A percentile compares a stretch with the other conserved stretches of the same genome.
Conservation (phyloP, 1,140 invertebrate species). For the Lucilia sericata region DNA sequence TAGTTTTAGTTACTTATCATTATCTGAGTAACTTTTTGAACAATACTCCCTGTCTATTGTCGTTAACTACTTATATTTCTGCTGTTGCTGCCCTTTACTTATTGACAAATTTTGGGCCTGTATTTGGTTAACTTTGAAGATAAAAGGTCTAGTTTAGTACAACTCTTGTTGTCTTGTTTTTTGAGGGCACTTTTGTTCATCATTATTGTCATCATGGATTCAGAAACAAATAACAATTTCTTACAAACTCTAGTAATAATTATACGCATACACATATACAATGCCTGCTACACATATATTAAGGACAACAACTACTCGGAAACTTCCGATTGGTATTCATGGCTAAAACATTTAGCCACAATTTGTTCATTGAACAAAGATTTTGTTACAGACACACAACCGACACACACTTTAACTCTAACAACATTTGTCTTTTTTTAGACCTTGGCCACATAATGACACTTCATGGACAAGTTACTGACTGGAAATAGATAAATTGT, state of each 20-base stretch:
- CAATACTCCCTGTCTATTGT: neutral
- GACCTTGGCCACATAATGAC: constrained; percentile 43
- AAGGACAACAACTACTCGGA: neutral
- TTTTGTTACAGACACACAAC: neutral
- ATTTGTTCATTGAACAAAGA: neutral
- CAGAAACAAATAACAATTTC: neutral
- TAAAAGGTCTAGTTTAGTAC: constrained; percentile 8
- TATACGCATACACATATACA: neutral
- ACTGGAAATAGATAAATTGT: neutral
- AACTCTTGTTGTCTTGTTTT: neutral
- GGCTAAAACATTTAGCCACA: constrained; percentile 23
- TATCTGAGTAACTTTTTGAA: neutral
- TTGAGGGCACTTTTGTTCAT: neutral
- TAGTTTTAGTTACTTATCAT: neutral
- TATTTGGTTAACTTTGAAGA: neutral
- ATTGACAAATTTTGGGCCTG: constrained; percentile 8
- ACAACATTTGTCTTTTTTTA: constrained; percentile 22
- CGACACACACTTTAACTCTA: neutral
- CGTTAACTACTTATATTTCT: neutral
- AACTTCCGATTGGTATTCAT: constrained; percentile 9
- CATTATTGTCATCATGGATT: neutral
- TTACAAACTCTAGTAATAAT: neutral
- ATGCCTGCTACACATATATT: neutral
- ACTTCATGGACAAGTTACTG: constrained; percentile 40
- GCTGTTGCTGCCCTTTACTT: neutral